Evolutionary conservation across 2,113 vertebrate species (phyloP).

Genomic region (Amazona vittata): DNA sequence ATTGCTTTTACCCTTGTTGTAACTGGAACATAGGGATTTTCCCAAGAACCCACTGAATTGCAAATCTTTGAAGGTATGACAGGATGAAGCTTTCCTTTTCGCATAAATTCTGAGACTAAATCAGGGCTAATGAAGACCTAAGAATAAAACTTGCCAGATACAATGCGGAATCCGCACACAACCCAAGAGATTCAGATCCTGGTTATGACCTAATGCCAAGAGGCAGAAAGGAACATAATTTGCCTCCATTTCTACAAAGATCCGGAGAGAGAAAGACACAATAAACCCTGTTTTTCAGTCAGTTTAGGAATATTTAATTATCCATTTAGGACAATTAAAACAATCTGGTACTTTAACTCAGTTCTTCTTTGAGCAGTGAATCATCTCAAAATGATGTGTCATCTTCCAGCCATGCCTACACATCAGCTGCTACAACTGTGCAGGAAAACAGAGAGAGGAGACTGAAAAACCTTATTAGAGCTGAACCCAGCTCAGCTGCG

Average conservation of each 20-base stretch:
- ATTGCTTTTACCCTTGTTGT: not conserved
- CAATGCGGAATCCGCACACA: not conserved
- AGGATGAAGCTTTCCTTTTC: not conserved
- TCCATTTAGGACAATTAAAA: conserved; percentile 54
- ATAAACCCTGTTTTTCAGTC: not conserved
- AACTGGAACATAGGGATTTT: rapidly evolving
- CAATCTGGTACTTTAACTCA: conserved; percentile 40
- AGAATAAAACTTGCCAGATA: not conserved
- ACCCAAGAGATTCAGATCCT: not conserved
- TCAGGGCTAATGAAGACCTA: not conserved
- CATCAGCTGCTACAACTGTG: conserved; percentile 52
- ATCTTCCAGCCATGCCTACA: conserved; percentile 66
- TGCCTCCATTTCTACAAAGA: not conserved
- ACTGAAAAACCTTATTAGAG: not conserved
- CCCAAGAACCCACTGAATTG: not conserved
- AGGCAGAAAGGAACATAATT: not conserved
- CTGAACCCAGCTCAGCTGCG: not conserved
- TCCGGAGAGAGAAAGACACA: not conserved
- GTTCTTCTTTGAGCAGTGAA: conserved; percentile 49
- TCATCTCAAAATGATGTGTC: conserved; percentile 45
- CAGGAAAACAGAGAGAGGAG: conserved; percentile 41
- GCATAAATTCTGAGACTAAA: not conserved
- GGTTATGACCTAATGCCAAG: not conserved
- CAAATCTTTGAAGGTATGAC: not conserved
- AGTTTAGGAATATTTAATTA: conserved; percentile 15